Conservation (phyloP, 2,797 vertebrate species). For the Trichosurus vulpecula region DNA sequence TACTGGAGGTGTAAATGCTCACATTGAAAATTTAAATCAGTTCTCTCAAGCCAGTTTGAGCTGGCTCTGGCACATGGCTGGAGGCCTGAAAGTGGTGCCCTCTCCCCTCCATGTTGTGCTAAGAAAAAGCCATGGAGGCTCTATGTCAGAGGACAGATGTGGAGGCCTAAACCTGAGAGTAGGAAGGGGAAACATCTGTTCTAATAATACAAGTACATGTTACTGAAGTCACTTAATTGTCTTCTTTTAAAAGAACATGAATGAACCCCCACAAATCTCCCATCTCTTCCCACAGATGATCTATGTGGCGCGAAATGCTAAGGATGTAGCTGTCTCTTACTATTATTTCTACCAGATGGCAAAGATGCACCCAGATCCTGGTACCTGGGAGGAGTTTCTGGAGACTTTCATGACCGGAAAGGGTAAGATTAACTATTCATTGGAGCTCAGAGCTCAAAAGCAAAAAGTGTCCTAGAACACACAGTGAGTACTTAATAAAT, state of each 20-base stretch:
- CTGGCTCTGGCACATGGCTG: not conserved
- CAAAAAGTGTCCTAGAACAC: not conserved
- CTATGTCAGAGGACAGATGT: not conserved
- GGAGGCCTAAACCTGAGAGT: not conserved
- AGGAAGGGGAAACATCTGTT: not conserved
- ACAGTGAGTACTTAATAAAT: not conserved
- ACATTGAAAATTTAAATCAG: not conserved
- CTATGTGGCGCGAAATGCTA: slow-evolving; percentile 83
- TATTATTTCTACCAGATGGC: slow-evolving; percentile 86
- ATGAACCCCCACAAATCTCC: not conserved
- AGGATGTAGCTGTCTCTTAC: slow-evolving; percentile 83
- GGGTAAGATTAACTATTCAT: slow-evolving; percentile 65
- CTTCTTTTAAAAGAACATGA: not conserved
- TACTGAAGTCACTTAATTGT: not conserved
- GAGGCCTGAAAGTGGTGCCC: not conserved
- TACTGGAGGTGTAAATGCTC: not conserved
- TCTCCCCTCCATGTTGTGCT: slow-evolving; percentile 1
- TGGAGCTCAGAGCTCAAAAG: not conserved
- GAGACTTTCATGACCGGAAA: slow-evolving; percentile 80
- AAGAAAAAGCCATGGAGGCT: not conserved
- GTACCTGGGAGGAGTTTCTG: slow-evolving; percentile 81
- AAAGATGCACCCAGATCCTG: slow-evolving; percentile 74
- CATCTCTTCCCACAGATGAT: slow-evolving; percentile 76
- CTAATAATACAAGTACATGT: not conserved
- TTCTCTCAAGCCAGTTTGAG: not conserved